Evolutionary conservation across 2,113 vertebrate species (phyloP).

Genomic region (Laterallus jamaicensis): DNA sequence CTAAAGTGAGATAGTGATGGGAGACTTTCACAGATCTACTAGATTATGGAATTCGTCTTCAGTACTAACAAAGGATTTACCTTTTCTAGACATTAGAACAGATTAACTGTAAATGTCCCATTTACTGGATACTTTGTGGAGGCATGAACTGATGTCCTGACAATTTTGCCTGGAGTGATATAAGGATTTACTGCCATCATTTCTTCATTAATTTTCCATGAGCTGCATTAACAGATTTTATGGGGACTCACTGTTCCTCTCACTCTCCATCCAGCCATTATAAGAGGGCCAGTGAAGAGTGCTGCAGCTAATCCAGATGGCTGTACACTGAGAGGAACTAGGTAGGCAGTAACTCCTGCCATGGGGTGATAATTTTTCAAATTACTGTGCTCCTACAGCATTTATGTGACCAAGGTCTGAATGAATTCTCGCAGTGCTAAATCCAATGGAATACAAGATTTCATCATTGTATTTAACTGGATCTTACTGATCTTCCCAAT

Average conservation of each 20-base stretch:
- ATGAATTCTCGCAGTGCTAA: not conserved
- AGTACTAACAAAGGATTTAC: not conserved
- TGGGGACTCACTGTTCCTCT: not conserved
- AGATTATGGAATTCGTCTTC: not conserved
- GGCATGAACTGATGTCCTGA: not conserved
- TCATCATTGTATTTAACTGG: not conserved
- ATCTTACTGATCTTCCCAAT: not conserved
- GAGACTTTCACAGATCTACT: not conserved
- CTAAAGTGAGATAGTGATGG: not conserved
- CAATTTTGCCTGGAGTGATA: not conserved
- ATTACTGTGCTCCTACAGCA: not conserved
- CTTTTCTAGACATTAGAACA: not conserved
- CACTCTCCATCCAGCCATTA: not conserved
- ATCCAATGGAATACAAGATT: not conserved
- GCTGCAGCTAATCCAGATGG: not conserved
- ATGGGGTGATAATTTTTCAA: not conserved
- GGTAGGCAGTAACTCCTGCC: not conserved
- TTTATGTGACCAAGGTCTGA: not conserved
- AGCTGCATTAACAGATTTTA: not conserved
- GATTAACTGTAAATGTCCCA: not conserved
- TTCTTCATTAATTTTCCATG: not conserved
- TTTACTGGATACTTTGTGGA: not conserved
- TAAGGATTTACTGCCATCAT: slow-evolving; percentile 16
- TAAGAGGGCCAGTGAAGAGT: not conserved
- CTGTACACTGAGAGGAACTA: not conserved